Conservation (phyloP, 2,113 vertebrate species). For the Cathartes aura region DNA sequence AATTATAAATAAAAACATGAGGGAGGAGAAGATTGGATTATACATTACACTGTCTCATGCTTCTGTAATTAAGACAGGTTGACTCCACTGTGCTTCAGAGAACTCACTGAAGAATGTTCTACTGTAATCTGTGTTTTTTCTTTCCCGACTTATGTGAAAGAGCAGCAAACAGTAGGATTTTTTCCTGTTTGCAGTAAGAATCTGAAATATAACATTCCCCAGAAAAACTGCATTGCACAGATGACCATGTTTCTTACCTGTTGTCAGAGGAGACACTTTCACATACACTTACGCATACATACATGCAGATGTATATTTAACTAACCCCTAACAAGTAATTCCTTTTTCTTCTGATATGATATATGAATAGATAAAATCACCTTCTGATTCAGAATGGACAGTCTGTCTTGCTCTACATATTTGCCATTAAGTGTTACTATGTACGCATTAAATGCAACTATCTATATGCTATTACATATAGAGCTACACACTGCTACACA, state of each 20-base stretch:
- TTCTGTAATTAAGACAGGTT: background rate
- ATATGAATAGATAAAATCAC: background rate
- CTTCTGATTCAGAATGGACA: background rate
- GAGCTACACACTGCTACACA: background rate
- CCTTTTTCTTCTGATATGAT: background rate
- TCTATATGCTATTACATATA: background rate
- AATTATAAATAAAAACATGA: background rate
- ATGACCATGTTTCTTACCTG: background rate
- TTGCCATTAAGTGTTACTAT: background rate
- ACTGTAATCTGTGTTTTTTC: background rate
- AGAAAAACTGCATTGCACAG: background rate
- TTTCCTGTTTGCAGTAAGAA: background rate
- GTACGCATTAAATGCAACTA: background rate
- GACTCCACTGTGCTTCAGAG: background rate
- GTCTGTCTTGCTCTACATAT: background rate
- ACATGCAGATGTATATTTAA: background rate
- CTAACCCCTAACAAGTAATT: background rate
- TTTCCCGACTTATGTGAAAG: background rate
- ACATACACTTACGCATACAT: background rate
- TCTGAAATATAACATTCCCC: background rate
- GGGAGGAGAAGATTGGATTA: background rate
- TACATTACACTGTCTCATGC: background rate
- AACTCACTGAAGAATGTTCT: background rate
- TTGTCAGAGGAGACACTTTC: background rate
- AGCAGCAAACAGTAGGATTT: background rate